Conservation (phyloP, 2,888 invertebrate genomes). For the Campoletis raptor region DNA sequence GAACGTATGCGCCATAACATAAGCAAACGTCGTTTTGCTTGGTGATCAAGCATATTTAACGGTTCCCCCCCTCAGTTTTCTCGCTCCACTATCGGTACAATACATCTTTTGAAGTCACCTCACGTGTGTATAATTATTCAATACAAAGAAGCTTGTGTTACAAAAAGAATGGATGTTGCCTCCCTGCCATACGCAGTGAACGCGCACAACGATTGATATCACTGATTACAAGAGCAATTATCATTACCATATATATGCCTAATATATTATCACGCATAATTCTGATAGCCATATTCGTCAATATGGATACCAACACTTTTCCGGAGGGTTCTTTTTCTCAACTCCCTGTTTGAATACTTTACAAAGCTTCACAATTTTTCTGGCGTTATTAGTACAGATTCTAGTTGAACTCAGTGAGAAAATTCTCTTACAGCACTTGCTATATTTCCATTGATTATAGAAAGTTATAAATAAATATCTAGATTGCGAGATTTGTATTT, state of each 20-base stretch:
- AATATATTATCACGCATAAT: slow-evolving; percentile 76
- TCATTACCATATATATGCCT: slow-evolving; percentile 77
- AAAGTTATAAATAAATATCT: no score
- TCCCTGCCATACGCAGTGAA: slow-evolving; percentile 69
- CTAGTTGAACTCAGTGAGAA: background rate
- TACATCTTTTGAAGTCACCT: slow-evolving; percentile 77
- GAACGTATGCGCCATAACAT: background rate
- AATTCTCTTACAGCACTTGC: background rate
- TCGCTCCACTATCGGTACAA: slow-evolving; percentile 76
- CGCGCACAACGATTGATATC: slow-evolving; percentile 79
- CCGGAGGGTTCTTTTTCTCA: slow-evolving; percentile 38
- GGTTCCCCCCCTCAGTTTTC: slow-evolving; percentile 72
- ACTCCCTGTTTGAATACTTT: background rate
- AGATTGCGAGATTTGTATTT: no score
- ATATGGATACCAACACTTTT: slow-evolving; percentile 31
- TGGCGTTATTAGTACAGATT: background rate
- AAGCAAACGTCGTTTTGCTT: slow-evolving; percentile 58
- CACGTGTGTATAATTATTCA: slow-evolving; percentile 82
- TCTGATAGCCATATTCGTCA: slow-evolving; percentile 67
- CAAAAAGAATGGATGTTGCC: slow-evolving; percentile 68
- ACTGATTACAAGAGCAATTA: slow-evolving; percentile 81
- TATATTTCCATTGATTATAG: no score
- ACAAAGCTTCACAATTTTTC: slow-evolving; percentile 7
- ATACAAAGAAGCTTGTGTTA: slow-evolving; percentile 68
- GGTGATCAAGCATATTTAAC: slow-evolving; percentile 73